Evolutionary conservation across 2,888 invertebrate genomes (phyloP).

Genomic region (Philonicus albiceps): DNA sequence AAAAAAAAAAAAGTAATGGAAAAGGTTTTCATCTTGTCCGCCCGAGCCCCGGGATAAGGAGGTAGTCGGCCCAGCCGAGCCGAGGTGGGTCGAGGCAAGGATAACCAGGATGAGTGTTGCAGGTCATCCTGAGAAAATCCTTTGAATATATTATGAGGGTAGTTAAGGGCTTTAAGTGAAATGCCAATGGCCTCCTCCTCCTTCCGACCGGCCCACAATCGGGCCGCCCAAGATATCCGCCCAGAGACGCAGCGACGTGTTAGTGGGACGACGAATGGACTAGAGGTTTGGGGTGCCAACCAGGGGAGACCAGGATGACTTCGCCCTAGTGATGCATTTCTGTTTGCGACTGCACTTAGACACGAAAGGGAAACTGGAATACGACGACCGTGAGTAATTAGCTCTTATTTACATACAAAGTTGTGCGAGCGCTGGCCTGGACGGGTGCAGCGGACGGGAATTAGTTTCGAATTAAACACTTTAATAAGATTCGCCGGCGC

Average conservation of each 20-base stretch:
- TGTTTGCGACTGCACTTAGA: not conserved
- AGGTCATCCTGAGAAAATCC: conserved; percentile 2
- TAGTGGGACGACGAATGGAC: not conserved
- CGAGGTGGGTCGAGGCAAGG: not conserved
- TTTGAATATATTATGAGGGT: conserved; percentile 7
- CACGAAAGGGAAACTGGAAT: not conserved
- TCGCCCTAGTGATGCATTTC: not conserved
- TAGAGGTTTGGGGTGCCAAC: too few relatives aligned
- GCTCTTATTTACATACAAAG: not conserved
- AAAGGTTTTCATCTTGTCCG: not conserved
- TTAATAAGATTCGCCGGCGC: not conserved
- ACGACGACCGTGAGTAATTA: not conserved
- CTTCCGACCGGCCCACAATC: not conserved
- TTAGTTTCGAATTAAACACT: not conserved
- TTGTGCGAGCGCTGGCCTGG: not conserved
- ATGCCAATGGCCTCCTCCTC: not conserved
- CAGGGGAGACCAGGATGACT: not conserved
- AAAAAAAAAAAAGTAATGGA: not conserved
- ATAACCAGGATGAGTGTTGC: not conserved
- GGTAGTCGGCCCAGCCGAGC: not conserved
- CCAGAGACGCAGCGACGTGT: not conserved
- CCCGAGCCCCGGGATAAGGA: not conserved
- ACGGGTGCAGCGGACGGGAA: not conserved
- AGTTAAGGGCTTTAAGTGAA: conserved; percentile 3
- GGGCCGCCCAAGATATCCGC: not conserved